Base-by-base conservation (phyloP, 2,888 invertebrate genomes). In the Bursaphelenchus okinawaensis region DNA sequence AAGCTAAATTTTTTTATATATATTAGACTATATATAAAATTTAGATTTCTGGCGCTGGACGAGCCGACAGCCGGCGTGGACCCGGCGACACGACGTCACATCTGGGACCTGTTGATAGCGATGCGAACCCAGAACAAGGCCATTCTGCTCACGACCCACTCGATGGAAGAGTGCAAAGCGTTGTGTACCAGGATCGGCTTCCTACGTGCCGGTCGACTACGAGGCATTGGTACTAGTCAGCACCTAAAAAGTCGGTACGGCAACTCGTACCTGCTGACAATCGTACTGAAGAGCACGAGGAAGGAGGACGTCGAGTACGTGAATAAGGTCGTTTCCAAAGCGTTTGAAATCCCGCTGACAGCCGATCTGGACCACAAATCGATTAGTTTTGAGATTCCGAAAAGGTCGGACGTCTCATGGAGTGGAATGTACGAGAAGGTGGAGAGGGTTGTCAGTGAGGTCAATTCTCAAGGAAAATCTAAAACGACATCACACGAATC, bases 131-230 rank as follows among this genome's bases (percentile, higher is more conserved):
- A 65, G n/a, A 63, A 68, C 31, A 70, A 68, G 52, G 71, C 76
- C 7, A 52, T 74, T 9, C 65, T 77, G 55, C 70, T n/a, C n/a
- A n/a, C n/a, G n/a, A n/a, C n/a, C n/a, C n/a, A n/a, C n/a, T n/a
- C n/a, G n/a, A n/a, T n/a, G 68, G 76, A 76, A 52, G 76, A 76
- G 59, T 73, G 74, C 55, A 75, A 76, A 22, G 67, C 68, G 9
- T 52, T 68, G 2, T 68, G 68, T 28, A 57, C 71, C 16, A 23
- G 69, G 26, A 68, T 68, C 16, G 72, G 62, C 20, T 72, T 72
- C 40, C 31, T 72, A 50, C 52, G 63, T 28, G 31, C 51, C 4
- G 72, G 72, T 1, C 23, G 27, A 22, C 50, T 72, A 52, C 51
- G 57, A 20, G 59, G 65, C 9, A 56, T 72, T 22, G n/a, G n/a